Conservation (phyloP, 2,113 vertebrate species). For the Meleagris gallopavo region DNA sequence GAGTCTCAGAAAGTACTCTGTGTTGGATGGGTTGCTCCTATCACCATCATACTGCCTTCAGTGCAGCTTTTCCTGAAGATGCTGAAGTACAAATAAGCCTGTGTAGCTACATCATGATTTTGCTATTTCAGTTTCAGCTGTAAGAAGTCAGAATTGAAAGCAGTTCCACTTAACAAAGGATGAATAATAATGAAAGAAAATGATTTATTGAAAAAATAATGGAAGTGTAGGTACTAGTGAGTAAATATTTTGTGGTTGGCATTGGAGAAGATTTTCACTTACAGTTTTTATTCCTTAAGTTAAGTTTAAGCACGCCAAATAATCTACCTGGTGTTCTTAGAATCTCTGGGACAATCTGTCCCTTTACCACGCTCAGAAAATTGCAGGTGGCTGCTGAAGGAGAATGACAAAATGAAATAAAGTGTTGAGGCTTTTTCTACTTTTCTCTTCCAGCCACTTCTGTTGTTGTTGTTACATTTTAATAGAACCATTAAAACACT, state of each 20-base stretch:
- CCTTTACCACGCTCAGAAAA: neutral
- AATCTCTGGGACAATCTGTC: neutral
- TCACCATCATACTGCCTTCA: neutral
- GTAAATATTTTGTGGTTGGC: neutral
- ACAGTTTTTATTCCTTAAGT: neutral
- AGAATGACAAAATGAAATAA: neutral
- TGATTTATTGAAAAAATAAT: neutral
- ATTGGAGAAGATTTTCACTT: neutral
- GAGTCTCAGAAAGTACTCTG: no score
- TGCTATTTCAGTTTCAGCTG: neutral
- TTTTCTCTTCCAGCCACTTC: neutral
- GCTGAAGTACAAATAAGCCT: neutral
- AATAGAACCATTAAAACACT: neutral
- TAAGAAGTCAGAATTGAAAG: neutral
- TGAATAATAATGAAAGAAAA: neutral
- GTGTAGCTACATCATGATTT: neutral
- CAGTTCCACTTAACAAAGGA: accelerated
- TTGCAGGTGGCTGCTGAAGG: neutral
- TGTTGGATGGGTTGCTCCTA: neutral
- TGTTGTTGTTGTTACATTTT: neutral
- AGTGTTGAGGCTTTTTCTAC: neutral
- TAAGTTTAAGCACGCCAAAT: neutral
- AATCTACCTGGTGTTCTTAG: neutral
- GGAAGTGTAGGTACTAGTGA: neutral
- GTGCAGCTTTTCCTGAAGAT: neutral